Base-by-base conservation (phyloP, 1,140 invertebrate species). In the Drosophila tristis region DNA sequence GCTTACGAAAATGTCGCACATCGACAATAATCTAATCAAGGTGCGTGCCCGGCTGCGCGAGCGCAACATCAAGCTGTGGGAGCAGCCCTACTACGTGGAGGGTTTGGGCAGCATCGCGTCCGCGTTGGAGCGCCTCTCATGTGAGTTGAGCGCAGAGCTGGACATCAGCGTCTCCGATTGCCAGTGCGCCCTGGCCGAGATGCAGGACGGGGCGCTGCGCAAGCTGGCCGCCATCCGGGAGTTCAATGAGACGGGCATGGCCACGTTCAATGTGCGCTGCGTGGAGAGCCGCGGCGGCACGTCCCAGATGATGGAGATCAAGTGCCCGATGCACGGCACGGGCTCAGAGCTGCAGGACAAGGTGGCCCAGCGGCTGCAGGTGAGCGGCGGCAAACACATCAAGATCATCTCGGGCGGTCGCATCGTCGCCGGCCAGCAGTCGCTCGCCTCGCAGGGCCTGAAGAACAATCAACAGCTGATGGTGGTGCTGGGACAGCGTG, bases 381-480 rank as follows among this genome's bases (percentile, higher is more conserved):
- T 92, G 5, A 44, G 9, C 0, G 78, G 82, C 26, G 9, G 66
- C 0, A 54, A 42, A 15, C 72, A 94, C 73, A 75, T 96, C 0
- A 96, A 96, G 77, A 91, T 96, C 11, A 96, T 96, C 75, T 93
- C 92, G 62, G 92, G 93, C 58, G 96, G 96, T 2, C 93, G 93
- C 87, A 93, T 96, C 5, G 89, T 96, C 20, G 92, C 93, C 31
- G 92, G 93, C 26, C 82, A 92, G 2, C 54, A 80, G 13, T 92
- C 86, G 2, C 78, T 96, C 8, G 73, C 91, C 4, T 84, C 91
- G 20, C 95, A 96, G 84, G 85, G 80, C 0, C 25, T 92, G 0
- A 95, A 94, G 91, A 96, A 96, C 92, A 95, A 95, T 59, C 93
- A 93, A 15, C 94, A 95, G 80, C 91, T 96, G 8, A 94, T 96